Evolutionary conservation across 2,888 invertebrate species (phyloP), one percentile per base, ranked within the genome.

Genomic region (Sesamia inferens): DNA sequence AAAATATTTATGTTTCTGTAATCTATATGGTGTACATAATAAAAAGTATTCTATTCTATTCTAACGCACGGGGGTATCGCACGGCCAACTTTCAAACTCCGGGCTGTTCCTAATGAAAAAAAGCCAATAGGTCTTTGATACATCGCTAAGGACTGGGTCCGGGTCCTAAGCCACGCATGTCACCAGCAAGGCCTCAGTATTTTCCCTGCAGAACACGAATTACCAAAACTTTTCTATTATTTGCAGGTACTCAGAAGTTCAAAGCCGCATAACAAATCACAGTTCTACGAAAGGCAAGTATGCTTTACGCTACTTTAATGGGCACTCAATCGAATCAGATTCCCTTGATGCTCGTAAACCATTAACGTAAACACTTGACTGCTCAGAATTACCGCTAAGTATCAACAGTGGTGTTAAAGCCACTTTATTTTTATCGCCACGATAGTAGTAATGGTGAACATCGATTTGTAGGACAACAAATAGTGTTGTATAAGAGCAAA

Each of bases 271-370:
- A 68, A 61, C 51, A 54, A 62, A 63, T 68, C 68, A 58, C 54
- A 59, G 59, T 71, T 79, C 71, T 48, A 74, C 73, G 47, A 71
- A 74, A 86, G 85, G 86, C 76, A 82, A 84, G 85, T 85, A 85
- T 68, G 14, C 67, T n/a, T 76, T 78, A 71, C 39, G 65, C 22
- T 24, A 57, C 54, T 68, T 83, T 79, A 71, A 68, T 62, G 65
- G 74, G 66, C 61, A 51, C 47, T 47, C 64, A 79, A 79, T 81
- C 58, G 31, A 79, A 82, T 79, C 68, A 65, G 68, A 79, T 75
- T 83, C 80, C 67, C 80, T 71, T 83, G 54, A 79, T 82, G 80
- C 80, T 61, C 80, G 79, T 81, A 79, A 81, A 81, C 71, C 79
- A 79, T 81, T 83, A 68, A 71, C 65, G 58, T 79, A 79, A 81